Conservation (phyloP, 2,113 vertebrate species). For the Sander lucioperca region DNA sequence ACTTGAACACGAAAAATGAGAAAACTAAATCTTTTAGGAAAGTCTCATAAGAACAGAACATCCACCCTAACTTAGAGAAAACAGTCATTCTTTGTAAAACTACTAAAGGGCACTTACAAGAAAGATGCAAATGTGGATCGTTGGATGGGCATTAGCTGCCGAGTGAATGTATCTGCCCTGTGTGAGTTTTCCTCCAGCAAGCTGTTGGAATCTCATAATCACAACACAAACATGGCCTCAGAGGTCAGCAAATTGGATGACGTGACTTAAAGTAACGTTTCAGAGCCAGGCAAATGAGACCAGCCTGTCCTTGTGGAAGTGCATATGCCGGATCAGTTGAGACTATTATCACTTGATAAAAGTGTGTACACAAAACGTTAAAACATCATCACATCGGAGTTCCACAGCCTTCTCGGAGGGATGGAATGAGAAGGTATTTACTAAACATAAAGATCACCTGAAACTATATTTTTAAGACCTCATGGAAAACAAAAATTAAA, state of each 20-base stretch:
- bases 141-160: background rate
- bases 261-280: conserved; percentile 51
- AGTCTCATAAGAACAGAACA: too few relatives aligned
- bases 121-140: too few relatives aligned
- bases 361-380: conserved; percentile 54
- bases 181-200: background rate
- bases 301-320: conserved; percentile 39
- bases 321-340: conserved; percentile 72
- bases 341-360: conserved; percentile 50
- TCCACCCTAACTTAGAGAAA: too few relatives aligned
- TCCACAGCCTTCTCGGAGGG: background rate
- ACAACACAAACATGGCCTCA: conserved; percentile 63
- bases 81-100: too few relatives aligned
- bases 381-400: background rate
- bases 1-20: too few relatives aligned
- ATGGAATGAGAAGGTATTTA: background rate
- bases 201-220: conserved; percentile 13
- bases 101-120: too few relatives aligned
- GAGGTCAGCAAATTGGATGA: conserved; percentile 79
- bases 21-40: too few relatives aligned
- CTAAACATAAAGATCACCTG: background rate
- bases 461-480: background rate
- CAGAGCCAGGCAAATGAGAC: conserved; percentile 40
- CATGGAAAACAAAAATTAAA: background rate
- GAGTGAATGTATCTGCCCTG: background rate